Percentiles rank a stretch among this genome's conserved stretches.
These are phyloP conservation scores for Stenotaenia linearis DNA, from an alignment of 2,888 invertebrate genomes.

Conservation along the genomic window DNA sequence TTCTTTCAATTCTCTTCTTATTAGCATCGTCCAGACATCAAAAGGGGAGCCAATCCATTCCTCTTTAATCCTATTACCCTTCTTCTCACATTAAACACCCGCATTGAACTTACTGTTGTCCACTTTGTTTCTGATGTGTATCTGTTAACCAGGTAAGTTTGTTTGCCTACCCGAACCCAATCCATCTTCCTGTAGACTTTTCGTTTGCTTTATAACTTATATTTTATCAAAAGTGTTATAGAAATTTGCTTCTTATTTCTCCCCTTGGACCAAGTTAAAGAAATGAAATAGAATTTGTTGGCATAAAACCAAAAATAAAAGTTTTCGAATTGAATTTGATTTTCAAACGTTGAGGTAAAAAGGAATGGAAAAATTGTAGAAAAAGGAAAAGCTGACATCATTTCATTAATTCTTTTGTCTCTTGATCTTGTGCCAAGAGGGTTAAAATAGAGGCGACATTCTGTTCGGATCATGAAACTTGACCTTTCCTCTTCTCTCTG, in stretches of 20 bases:
- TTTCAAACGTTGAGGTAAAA: neutral
- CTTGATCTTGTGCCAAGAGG: conserved; percentile 17
- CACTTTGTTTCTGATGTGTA: conserved; percentile 11
- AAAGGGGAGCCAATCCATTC: conserved; percentile 2
- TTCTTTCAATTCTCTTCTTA: conserved; percentile 21
- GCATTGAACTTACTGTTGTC: conserved; percentile 17
- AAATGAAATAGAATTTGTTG: neutral
- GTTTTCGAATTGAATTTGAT: neutral
- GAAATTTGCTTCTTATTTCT: neutral
- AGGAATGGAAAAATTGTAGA: neutral
- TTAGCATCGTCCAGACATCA: conserved; percentile 8
- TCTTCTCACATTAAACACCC: conserved; percentile 6
- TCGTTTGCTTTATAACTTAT: neutral
- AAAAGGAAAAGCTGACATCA: neutral
- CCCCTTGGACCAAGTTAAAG: neutral
- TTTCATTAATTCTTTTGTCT: neutral
- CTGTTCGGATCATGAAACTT: neutral
- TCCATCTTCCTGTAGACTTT: conserved; percentile 3
- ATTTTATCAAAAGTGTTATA: neutral
- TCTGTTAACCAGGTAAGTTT: neutral
- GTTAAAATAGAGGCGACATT: conserved; percentile 22
- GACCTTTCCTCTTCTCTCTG: conserved; percentile 24
- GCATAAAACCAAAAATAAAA: neutral
- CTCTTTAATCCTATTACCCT: neutral
- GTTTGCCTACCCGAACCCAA: neutral